phyloP scores from a whole-genome alignment of 2,888 invertebrate genomes.

The Suillia variegata region DNA sequence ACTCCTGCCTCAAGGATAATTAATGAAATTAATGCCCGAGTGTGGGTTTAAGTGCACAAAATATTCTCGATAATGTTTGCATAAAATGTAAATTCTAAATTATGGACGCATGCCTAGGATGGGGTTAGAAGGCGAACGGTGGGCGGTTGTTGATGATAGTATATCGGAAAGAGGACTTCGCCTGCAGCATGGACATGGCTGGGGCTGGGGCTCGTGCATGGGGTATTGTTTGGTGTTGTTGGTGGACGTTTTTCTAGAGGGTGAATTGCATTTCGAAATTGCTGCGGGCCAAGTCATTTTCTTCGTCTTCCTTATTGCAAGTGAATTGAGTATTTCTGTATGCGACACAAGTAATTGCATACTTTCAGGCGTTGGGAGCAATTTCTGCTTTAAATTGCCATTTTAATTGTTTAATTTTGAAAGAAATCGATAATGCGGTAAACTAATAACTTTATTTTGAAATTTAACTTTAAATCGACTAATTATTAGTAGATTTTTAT shows the following conservation, averaged over 20 bases:
- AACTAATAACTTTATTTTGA: no score
- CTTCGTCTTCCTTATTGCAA: no score
- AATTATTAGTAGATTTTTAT: no score
- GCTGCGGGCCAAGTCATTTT: conserved; percentile 11
- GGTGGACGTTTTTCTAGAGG: background rate
- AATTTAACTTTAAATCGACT: no score
- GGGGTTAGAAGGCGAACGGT: background rate
- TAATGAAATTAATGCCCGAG: conserved; percentile 51
- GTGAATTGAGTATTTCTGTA: conserved; percentile 11
- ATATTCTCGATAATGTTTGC: conserved; percentile 49
- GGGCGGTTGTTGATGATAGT: background rate
- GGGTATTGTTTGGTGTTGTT: background rate
- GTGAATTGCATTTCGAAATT: conserved; percentile 27
- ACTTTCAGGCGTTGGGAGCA: background rate
- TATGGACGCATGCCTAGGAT: conserved; percentile 31
- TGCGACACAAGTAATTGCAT: conserved; percentile 12
- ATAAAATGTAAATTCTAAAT: conserved; percentile 52
- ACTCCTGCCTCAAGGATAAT: conserved; percentile 48
- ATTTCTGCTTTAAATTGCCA: no score
- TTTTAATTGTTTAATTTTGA: no score
- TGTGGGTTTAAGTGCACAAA: conserved; percentile 46
- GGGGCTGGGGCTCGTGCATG: background rate
- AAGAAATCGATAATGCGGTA: no score
- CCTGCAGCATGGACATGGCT: background rate
- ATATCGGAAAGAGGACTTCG: conserved; percentile 2